Evolutionary conservation across 2,797 vertebrate genomes (phyloP), one percentile per base, ranked within the genome.

Genomic region (Caiman crocodilus): DNA sequence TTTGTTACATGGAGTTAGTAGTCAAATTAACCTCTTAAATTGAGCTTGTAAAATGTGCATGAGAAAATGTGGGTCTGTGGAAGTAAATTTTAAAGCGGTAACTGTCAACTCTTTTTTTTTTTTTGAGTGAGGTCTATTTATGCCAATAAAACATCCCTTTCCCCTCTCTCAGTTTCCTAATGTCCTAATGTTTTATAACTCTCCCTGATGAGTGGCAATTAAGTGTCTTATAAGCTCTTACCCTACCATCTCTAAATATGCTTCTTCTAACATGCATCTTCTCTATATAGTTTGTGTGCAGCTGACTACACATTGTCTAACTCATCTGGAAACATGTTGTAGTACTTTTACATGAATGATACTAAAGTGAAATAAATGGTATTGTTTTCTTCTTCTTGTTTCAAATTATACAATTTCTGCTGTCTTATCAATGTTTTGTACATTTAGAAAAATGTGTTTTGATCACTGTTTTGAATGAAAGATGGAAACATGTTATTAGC

Each of bases 401-500:
- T 75, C 73, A 75, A 9, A 83, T 7, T 60, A 58, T 65, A 90
- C 59, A 18, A 73, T 20, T 35, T 94, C 91, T 23, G 14, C 58
- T 94, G 77, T 81, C 90, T 90, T 83, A 20, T 7, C 14, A 83
- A 50, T 32, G 67, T 89, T 90, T 92, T 90, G 3, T 90, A 35
- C 20, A 12, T 80, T 82, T 63, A 61, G 74, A 32, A 90, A 87
- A 95, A 86, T 84, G 81, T 94, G 42, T 61, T 74, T 96, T 90
- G 65, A 25, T 76, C 76, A 25, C n/a, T 84, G 69, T 63, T 92
- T 85, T 58, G n/a, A 96, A 93, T 88, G 79, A 76, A 65, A 95
- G 82, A 78, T 77, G 89, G 84, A 96, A 84, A 57, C 32, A 78
- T 82, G 76, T 91, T 90, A 94, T 96, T 96, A 89, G 88, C 67